phyloP scores from a whole-genome alignment of 1,140 invertebrate species.

The Drosophila tsacasi region DNA sequence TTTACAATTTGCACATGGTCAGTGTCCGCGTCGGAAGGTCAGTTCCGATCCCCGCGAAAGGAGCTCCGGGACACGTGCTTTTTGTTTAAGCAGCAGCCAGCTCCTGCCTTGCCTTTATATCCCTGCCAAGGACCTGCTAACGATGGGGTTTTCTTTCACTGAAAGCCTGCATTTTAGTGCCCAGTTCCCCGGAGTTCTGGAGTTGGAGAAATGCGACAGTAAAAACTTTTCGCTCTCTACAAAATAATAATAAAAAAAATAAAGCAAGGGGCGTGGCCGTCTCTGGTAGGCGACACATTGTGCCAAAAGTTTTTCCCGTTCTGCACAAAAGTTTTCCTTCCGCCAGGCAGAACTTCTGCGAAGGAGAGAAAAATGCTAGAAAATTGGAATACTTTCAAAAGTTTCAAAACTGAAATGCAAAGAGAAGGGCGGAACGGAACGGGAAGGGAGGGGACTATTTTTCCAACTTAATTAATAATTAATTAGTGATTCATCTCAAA shows the following conservation, averaged over 20 bases:
- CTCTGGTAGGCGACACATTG: conserved; percentile 68
- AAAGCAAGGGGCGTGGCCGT: conserved; percentile 24
- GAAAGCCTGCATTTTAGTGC: conserved; percentile 70
- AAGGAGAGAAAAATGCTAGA: conserved; percentile 59
- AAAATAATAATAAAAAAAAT: neutral
- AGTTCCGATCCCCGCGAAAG: conserved; percentile 41
- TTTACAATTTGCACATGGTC: conserved; percentile 60
- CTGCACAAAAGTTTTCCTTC: conserved; percentile 50
- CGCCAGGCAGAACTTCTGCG: conserved; percentile 42
- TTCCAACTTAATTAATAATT: conserved; percentile 80
- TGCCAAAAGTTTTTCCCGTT: conserved; percentile 61
- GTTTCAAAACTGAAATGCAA: conserved; percentile 49
- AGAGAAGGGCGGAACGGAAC: neutral
- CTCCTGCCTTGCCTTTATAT: conserved; percentile 18
- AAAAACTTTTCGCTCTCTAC: conserved; percentile 63
- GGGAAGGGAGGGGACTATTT: conserved; percentile 36
- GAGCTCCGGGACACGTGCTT: conserved; percentile 66
- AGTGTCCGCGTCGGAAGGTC: conserved; percentile 62
- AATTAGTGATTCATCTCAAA: conserved; percentile 75
- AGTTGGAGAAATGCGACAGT: conserved; percentile 76
- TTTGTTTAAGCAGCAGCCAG: conserved; percentile 64
- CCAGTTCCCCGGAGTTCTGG: conserved; percentile 14
- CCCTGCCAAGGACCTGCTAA: conserved; percentile 51
- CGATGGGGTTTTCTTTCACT: conserved; percentile 30
- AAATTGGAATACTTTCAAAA: conserved; percentile 81